Evolutionary conservation across 1,140 invertebrate genomes (phyloP).

Genomic region (Ylistrum balloti): DNA sequence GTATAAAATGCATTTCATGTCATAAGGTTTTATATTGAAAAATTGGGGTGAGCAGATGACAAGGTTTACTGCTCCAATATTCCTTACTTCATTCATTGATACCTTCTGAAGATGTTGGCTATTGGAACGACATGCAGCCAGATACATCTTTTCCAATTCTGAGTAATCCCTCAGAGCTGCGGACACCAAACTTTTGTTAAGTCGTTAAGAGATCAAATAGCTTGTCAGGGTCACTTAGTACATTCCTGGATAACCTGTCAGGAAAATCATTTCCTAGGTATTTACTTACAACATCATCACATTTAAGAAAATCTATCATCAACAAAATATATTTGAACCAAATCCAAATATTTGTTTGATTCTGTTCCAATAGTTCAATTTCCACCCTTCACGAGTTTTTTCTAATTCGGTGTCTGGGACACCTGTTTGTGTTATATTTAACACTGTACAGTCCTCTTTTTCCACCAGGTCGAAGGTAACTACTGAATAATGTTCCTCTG

Average conservation of each 20-base stretch:
- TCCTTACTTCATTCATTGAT: background rate
- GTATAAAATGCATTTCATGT: no score
- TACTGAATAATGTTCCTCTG: constrained; percentile 93
- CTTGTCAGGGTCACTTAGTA: background rate
- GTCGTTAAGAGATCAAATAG: background rate
- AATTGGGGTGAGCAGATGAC: background rate
- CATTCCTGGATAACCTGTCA: background rate
- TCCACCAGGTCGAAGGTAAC: constrained; percentile 93
- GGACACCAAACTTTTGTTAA: background rate
- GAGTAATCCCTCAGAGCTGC: background rate
- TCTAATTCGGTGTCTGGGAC: constrained; percentile 91
- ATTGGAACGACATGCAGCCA: background rate
- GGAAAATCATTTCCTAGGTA: background rate
- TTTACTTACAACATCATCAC: background rate
- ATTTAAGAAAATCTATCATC: constrained; percentile 26
- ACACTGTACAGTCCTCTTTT: constrained; percentile 92
- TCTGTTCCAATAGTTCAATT: constrained; percentile 95
- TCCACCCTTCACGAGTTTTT: constrained; percentile 93
- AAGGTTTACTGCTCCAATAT: background rate
- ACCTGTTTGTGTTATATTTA: constrained; percentile 90
- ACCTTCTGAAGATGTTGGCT: background rate
- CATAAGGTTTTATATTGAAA: background rate
- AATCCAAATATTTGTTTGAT: constrained; percentile 97
- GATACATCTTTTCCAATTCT: background rate
- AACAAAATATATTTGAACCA: constrained; percentile 88